These are phyloP conservation scores for Lethrus apterus DNA, from an alignment of 1,140 invertebrate genomes.

Conservation along the genomic window DNA sequence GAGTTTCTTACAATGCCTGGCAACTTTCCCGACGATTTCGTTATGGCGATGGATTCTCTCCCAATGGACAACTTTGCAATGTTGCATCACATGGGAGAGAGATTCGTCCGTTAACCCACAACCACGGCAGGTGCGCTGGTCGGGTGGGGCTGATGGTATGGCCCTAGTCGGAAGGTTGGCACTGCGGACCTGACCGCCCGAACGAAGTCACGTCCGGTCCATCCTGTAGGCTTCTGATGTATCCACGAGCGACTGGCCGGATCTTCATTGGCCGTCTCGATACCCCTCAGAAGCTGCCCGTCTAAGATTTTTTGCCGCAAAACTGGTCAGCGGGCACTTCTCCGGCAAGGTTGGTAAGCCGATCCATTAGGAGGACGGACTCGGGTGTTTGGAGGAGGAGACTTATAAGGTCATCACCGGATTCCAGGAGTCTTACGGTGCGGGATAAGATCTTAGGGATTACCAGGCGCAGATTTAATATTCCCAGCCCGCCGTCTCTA, in stretches of 20 bases:
- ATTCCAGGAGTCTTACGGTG: neutral
- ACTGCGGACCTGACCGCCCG: slow-evolving; percentile 16
- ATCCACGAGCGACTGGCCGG: slow-evolving; percentile 13
- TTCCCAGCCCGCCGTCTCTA: neutral
- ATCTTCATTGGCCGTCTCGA: slow-evolving; percentile 9
- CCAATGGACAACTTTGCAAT: slow-evolving; percentile 1
- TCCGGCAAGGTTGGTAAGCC: neutral
- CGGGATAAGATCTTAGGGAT: neutral
- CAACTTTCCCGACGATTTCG: slow-evolving; percentile 7
- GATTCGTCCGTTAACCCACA: slow-evolving; percentile 14
- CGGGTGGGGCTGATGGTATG: slow-evolving; percentile 7
- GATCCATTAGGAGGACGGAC: neutral
- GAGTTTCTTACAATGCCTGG: slow-evolving; percentile 1
- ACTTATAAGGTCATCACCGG: neutral
- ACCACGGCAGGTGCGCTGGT: neutral
- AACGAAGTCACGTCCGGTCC: slow-evolving; percentile 15
- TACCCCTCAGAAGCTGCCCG: slow-evolving; percentile 1
- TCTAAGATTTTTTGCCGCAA: slow-evolving; percentile 1
- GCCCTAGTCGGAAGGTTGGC: slow-evolving; percentile 17
- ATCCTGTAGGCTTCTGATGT: slow-evolving; percentile 6
- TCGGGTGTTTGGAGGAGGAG: neutral
- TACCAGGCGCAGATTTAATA: neutral
- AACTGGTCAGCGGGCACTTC: neutral
- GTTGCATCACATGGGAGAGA: slow-evolving; percentile 17
- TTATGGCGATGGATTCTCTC: slow-evolving; percentile 17